A percentile compares a stretch with the other conserved stretches of the same genome.
phyloP scores from a whole-genome alignment of 53 echinoderm and acorn worm genomes.

The Paelopatides confundens region DNA sequence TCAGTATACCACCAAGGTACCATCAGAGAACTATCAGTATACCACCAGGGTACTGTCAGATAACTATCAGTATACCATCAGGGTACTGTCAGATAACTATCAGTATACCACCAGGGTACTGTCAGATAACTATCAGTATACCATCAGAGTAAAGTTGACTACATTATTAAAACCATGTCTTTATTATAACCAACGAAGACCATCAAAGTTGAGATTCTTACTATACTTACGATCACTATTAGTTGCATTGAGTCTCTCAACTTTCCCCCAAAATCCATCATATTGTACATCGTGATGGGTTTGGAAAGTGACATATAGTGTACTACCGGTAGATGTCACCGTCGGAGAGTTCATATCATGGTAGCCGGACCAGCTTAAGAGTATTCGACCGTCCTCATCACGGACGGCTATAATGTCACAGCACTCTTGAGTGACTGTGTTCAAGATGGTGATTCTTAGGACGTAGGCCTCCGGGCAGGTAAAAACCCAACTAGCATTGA shows the following conservation, averaged over 20 bases:
- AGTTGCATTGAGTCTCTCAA: background rate
- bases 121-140: too few relatives aligned
- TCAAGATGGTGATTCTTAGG: background rate
- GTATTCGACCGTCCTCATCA: background rate
- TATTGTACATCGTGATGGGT: background rate
- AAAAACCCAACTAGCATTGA: slow-evolving; percentile 11
- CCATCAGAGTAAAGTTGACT: background rate
- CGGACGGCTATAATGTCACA: background rate
- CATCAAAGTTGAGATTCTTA: too few relatives aligned
- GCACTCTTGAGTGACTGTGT: background rate
- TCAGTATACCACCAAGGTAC: too few relatives aligned
- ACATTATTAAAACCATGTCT: too few relatives aligned
- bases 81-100: too few relatives aligned
- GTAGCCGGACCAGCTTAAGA: slow-evolving; percentile 1
- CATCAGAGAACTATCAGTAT: too few relatives aligned
- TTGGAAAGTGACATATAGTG: background rate
- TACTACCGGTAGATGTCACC: background rate
- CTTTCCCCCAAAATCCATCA: background rate
- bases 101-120: too few relatives aligned
- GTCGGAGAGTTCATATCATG: background rate
- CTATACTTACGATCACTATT: background rate
- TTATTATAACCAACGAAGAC: too few relatives aligned
- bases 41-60: too few relatives aligned
- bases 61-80: too few relatives aligned
- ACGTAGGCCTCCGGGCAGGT: slow-evolving; percentile 4